Conservation (phyloP, 2,113 vertebrate genomes). For the Paratilapia polleni region DNA sequence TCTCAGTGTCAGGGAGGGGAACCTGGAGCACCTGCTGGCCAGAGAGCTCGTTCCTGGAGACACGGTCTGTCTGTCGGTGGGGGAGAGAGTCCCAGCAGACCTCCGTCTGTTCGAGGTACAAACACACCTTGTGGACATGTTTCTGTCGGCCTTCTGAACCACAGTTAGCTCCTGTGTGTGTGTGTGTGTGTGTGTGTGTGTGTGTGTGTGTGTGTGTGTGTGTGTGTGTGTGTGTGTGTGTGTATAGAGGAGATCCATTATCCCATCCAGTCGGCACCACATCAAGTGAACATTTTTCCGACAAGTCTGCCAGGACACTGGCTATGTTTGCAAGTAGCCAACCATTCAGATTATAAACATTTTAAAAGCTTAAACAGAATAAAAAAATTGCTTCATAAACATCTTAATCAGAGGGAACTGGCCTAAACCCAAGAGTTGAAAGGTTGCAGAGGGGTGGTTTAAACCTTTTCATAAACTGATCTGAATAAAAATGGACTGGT, state of each 20-base stretch:
- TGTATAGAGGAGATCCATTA: slow-evolving; percentile 67
- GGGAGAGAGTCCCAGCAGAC: slow-evolving; percentile 96
- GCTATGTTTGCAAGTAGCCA: neutral
- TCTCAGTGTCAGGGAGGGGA: slow-evolving; percentile 88
- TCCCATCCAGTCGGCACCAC: slow-evolving; percentile 58
- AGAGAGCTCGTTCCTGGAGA: slow-evolving; percentile 96
- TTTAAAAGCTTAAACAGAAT: neutral
- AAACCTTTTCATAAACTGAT: no score
- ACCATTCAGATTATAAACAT: no score
- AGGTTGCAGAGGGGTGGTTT: neutral
- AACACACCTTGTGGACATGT: neutral
- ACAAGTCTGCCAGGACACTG: slow-evolving; percentile 34
- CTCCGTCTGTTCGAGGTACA: slow-evolving; percentile 93
- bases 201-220: neutral
- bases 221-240: neutral
- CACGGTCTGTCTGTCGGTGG: slow-evolving; percentile 93
- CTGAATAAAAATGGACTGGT: no score
- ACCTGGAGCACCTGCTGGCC: slow-evolving; percentile 90
- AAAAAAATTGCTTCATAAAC: neutral
- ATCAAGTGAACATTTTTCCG: slow-evolving; percentile 62
- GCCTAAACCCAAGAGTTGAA: neutral
- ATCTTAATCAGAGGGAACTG: neutral
- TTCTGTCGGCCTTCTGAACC: neutral
- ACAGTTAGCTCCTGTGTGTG: no score
- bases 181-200: slow-evolving; percentile 13